A percentile compares a stretch with the other conserved stretches of the same genome.
phyloP scores from a whole-genome alignment of 2,113 vertebrate genomes.

The Channa maculata region DNA sequence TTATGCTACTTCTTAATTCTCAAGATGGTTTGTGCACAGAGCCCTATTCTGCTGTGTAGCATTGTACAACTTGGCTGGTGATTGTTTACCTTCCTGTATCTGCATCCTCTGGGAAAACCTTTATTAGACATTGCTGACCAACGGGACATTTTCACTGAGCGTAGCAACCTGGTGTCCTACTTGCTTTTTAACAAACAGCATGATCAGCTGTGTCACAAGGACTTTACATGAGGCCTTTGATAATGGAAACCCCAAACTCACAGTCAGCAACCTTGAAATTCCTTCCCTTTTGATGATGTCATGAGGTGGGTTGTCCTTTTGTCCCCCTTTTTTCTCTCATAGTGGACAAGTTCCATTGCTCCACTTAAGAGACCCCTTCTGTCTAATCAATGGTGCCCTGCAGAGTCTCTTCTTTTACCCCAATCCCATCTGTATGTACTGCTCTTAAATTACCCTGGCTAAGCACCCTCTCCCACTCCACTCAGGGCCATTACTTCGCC shows the following conservation, averaged over 20 bases:
- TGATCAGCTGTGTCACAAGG: constrained; percentile 53
- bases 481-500: constrained; percentile 64
- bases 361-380: constrained; percentile 79
- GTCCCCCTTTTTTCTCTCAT: constrained; percentile 42
- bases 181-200: constrained; percentile 59
- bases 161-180: constrained; percentile 55
- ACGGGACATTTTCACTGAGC: constrained; percentile 68
- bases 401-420: constrained; percentile 72
- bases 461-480: constrained; percentile 74
- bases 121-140: constrained; percentile 64
- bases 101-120: constrained; percentile 52
- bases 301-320: constrained; percentile 27
- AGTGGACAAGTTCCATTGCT: constrained; percentile 67
- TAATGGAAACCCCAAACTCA: constrained; percentile 51
- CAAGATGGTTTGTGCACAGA: constrained; percentile 31
- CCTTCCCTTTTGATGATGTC: constrained; percentile 55
- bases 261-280: constrained; percentile 46
- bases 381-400: constrained; percentile 81
- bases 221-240: constrained; percentile 46
- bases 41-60: constrained; percentile 45
- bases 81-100: constrained; percentile 52
- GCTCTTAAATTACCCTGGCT: constrained; percentile 82
- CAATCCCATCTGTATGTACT: constrained; percentile 75
- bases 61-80: constrained; percentile 43
- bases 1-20: constrained; percentile 40